Conservation (phyloP, 2,797 vertebrate species). For the Gymnoscopelus microlampas region DNA sequence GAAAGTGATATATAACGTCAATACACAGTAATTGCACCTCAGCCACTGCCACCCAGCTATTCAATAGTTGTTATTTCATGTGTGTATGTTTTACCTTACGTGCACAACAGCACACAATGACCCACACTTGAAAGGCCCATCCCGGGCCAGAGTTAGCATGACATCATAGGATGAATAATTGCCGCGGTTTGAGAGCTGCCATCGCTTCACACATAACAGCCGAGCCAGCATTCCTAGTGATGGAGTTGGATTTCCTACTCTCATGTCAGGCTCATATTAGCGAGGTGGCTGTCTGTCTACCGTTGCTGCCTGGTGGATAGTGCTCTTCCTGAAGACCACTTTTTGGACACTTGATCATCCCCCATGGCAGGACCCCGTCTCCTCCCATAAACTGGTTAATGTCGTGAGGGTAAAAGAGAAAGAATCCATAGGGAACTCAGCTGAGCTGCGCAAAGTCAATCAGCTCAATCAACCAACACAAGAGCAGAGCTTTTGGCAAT, state of each 20-base stretch:
- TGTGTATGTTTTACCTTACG: constrained; percentile 35
- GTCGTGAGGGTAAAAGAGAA: constrained; percentile 24
- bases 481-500: constrained; percentile 44
- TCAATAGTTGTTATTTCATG: constrained; percentile 23
- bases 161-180: constrained; percentile 56
- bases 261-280: constrained; percentile 41
- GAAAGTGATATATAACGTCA: constrained; percentile 36
- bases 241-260: constrained; percentile 47
- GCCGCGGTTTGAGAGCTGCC: constrained; percentile 38
- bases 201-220: constrained; percentile 51
- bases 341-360: constrained; percentile 51
- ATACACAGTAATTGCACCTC: constrained; percentile 24
- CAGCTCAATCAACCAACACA: constrained; percentile 12
- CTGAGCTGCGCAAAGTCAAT: constrained; percentile 27
- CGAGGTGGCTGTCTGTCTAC: constrained; percentile 24
- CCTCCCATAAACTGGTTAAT: constrained; percentile 50
- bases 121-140: constrained; percentile 34
- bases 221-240: constrained; percentile 50
- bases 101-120: constrained; percentile 11
- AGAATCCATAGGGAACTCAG: constrained; percentile 39
- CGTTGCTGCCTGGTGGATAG: constrained; percentile 33
- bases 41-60: constrained; percentile 20
- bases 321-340: constrained; percentile 19
- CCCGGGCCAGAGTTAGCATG: constrained; percentile 34
- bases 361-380: constrained; percentile 28